These are phyloP conservation scores for Chymomyza caudatula DNA, from an alignment of 2,888 invertebrate genomes.

Conservation along the genomic window DNA sequence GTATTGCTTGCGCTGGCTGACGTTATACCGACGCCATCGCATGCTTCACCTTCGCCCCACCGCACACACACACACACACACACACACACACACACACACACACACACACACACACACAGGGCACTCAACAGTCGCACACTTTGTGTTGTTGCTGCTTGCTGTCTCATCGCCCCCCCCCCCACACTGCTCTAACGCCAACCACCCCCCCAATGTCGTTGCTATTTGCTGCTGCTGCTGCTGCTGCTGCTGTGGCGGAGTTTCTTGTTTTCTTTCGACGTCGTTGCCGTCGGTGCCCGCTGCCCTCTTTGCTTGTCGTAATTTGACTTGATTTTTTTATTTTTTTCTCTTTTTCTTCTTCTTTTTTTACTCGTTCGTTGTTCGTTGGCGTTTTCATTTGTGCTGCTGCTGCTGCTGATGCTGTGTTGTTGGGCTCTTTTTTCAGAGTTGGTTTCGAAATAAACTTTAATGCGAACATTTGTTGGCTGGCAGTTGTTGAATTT, in stretches of 20 bases:
- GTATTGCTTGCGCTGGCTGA: slow-evolving; percentile 51
- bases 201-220: not conserved
- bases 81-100: slow-evolving; percentile 37
- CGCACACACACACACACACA: slow-evolving; percentile 38
- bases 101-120: slow-evolving; percentile 22
- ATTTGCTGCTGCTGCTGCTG: slow-evolving; percentile 38
- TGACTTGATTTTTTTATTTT: slow-evolving; percentile 60
- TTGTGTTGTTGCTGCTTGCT: slow-evolving; percentile 35
- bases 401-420: slow-evolving; percentile 24
- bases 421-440: slow-evolving; percentile 21
- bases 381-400: slow-evolving; percentile 51
- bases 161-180: not conserved
- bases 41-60: slow-evolving; percentile 73
- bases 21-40: slow-evolving; percentile 58
- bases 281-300: slow-evolving; percentile 17
- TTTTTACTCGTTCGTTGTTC: slow-evolving; percentile 44
- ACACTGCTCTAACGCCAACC: not conserved
- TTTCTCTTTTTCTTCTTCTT: slow-evolving; percentile 31
- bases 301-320: slow-evolving; percentile 69
- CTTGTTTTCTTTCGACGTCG: slow-evolving; percentile 57
- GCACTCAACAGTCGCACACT: slow-evolving; percentile 52
- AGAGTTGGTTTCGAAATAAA: slow-evolving; percentile 69
- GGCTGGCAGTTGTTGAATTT: slow-evolving; percentile 15
- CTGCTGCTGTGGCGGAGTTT: slow-evolving; percentile 47
- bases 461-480: slow-evolving; percentile 68